phyloP scores from a whole-genome alignment of 2,888 invertebrate species.

The Drosophila basisetae region DNA sequence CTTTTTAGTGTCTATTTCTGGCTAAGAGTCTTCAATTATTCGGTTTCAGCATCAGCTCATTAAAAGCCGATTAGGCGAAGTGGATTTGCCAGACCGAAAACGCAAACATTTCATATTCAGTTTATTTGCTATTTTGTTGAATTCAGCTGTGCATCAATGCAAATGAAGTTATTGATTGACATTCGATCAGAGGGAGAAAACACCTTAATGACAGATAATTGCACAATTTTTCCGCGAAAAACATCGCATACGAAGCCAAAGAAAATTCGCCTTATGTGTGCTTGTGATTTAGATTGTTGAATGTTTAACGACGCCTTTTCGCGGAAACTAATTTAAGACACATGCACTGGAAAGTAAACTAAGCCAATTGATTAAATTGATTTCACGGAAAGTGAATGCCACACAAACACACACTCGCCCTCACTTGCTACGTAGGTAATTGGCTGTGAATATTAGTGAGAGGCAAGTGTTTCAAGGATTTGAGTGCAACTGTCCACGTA shows the following conservation, averaged over 20 bases:
- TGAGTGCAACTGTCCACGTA: conserved; percentile 6
- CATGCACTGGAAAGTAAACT: conserved; percentile 54
- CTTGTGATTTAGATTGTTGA: conserved; percentile 17
- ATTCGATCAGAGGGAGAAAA: conserved; percentile 27
- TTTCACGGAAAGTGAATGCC: conserved; percentile 48
- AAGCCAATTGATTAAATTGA: conserved; percentile 63
- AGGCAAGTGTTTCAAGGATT: conserved; percentile 49
- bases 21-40: conserved; percentile 53
- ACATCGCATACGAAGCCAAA: conserved; percentile 23
- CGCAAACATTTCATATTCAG: conserved; percentile 8
- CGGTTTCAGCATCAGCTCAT: conserved; percentile 41
- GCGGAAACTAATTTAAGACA: conserved; percentile 52
- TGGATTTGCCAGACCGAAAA: conserved; percentile 55
- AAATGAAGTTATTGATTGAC: conserved; percentile 29
- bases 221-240: conserved; percentile 50
- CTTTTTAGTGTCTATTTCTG: conserved; percentile 17
- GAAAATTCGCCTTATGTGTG: conserved; percentile 23
- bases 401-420: conserved; percentile 1
- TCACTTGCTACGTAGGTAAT: conserved; percentile 10
- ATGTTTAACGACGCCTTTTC: conserved; percentile 46
- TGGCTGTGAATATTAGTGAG: conserved; percentile 14
- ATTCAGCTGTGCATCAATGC: conserved; percentile 10
- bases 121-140: neutral
- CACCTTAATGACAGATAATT: conserved; percentile 56
- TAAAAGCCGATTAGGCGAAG: conserved; percentile 55